Evolutionary conservation across 2,888 invertebrate genomes (phyloP).

Genomic region (Gastrophysa polygoni): DNA sequence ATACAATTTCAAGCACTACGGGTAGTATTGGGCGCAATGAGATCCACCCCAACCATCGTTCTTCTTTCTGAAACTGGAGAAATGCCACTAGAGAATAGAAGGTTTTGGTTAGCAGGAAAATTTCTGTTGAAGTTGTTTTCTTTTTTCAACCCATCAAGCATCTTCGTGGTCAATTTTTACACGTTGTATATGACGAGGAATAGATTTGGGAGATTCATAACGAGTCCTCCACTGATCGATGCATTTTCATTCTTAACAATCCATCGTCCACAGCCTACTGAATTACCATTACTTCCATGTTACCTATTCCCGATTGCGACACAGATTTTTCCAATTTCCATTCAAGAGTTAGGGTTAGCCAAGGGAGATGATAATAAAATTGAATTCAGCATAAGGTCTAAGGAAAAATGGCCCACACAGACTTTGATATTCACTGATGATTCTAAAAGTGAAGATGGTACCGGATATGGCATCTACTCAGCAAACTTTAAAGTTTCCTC

Average conservation of each 20-base stretch:
- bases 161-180: not conserved
- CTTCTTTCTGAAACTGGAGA: not conserved
- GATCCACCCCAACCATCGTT: not conserved
- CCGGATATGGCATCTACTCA: not conserved
- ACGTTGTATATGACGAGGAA: not conserved
- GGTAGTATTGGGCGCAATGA: conserved; percentile 3
- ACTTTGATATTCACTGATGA: not conserved
- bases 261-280: not conserved
- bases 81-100: not conserved
- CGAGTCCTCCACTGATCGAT: not conserved
- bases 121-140: not conserved
- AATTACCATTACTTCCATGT: not conserved
- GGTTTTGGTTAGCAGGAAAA: not conserved
- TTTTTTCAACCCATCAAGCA: not conserved
- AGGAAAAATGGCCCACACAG: not conserved
- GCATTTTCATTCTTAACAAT: not conserved
- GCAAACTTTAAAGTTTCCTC: not conserved
- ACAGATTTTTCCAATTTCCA: not conserved
- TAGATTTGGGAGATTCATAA: not conserved
- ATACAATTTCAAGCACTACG: not conserved
- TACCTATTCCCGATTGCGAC: not conserved
- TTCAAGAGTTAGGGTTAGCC: not conserved
- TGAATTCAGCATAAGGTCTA: not conserved
- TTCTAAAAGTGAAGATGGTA: not conserved
- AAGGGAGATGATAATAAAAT: not conserved